Base-by-base conservation (phyloP, 2,113 vertebrate species). In the Vidua chalybeata region DNA sequence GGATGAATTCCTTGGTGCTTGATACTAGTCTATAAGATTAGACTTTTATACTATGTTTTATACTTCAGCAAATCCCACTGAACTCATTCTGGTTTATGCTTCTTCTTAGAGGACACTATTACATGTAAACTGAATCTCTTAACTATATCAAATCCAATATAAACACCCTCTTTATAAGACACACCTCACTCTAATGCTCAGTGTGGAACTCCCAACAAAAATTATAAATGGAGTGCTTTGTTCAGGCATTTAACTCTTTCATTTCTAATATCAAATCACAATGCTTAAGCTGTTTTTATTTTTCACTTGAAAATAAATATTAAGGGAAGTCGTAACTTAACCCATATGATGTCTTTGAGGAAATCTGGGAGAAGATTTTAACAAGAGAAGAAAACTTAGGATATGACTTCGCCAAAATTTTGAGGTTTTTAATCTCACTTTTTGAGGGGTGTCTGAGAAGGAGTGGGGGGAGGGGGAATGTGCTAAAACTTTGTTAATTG, bases 401-500 rank as follows among this genome's bases (percentile, higher is more conserved):
- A 46, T 78, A 55, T 72, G 49, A 88, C 63, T 93, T 85, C 0
- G 0, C 55, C 73, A 59, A 90, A 89, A 68, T 92, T 93, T 74
- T 63, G 45, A 74, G 30, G 33, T 76, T 81, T 91, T 77, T 84
- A 73, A 89, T 84, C 68, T 91, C 18, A 59, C 56, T 92, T 96
- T 96, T 92, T 84, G 37, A 85, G 66, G 49, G 39, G 45, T 83
- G 52, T 64, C 78, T 80, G 67, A 30, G 49, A 95, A 90, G 64
- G 45, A 93, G 76, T 74, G 64, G 90, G 88, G 90, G 91, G 87
- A 87, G 59, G 93, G 74, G 61, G 18, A 76, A 96, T 35, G 89
- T 96, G 94, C 86, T 96, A 97, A 97, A 97, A 97, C 81, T 95
- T 87, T 96, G 97, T 94, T 97, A 98, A 98, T 98, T 97, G 95